phyloP scores from a whole-genome alignment of 2,888 invertebrate species.

The Dryobota labecula region DNA sequence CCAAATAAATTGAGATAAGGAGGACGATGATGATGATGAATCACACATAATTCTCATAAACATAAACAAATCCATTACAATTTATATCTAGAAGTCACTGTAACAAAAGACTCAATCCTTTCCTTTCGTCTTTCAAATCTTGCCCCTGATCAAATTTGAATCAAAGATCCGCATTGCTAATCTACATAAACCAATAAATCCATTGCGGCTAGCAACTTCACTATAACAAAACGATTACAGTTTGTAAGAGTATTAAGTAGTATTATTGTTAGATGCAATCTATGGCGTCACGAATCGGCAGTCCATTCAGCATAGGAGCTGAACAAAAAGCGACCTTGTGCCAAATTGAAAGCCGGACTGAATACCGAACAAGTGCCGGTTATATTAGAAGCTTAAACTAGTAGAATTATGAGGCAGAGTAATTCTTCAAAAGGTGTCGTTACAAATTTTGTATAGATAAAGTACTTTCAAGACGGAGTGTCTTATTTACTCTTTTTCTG shows the following conservation, averaged over 20 bases:
- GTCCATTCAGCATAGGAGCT: constrained; percentile 49
- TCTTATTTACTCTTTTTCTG: background rate
- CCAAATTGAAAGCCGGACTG: constrained; percentile 59
- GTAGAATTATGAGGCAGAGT: background rate
- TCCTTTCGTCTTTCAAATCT: background rate
- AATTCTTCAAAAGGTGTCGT: background rate
- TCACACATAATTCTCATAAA: background rate
- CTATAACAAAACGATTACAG: constrained; percentile 26
- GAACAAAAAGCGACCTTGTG: constrained; percentile 64
- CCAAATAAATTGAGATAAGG: no score
- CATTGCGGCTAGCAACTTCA: background rate
- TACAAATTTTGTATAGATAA: background rate
- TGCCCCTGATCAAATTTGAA: constrained; percentile 1
- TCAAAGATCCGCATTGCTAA: constrained; percentile 16
- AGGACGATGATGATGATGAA: background rate
- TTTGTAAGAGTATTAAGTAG: constrained; percentile 13
- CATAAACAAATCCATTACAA: no score
- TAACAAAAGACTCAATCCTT: background rate
- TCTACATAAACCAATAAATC: constrained; percentile 20
- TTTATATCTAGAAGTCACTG: background rate
- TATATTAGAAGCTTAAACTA: constrained; percentile 29
- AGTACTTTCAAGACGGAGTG: background rate
- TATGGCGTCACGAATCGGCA: constrained; percentile 54
- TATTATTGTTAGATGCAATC: constrained; percentile 51
- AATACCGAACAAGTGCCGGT: constrained; percentile 24